phyloP scores from a whole-genome alignment of 2,113 vertebrate genomes.

The Plestiodon gilberti region DNA sequence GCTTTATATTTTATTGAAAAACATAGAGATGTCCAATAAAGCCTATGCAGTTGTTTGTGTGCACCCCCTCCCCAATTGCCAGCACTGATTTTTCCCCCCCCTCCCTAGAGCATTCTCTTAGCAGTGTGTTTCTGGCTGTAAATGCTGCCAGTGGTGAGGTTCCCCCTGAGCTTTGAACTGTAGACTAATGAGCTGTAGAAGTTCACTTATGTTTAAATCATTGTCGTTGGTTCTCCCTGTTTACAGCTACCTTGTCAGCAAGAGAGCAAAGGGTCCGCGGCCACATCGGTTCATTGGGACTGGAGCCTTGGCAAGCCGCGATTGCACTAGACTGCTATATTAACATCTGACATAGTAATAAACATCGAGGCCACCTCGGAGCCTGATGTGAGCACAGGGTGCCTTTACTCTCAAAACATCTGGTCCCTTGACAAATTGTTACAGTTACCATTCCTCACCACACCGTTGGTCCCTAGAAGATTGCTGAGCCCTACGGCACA shows the following conservation, averaged over 20 bases:
- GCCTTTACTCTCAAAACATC: conserved; percentile 68
- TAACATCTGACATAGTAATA: conserved; percentile 19
- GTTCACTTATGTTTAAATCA: conserved; percentile 50
- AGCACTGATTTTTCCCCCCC: neutral
- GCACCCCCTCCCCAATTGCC: neutral
- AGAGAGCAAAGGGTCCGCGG: neutral
- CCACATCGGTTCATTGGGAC: neutral
- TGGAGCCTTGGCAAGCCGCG: neutral
- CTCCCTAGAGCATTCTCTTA: neutral
- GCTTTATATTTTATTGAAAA: neutral
- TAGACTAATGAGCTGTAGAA: conserved; percentile 44
- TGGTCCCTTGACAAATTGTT: conserved; percentile 73
- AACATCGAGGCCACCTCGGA: conserved; percentile 39
- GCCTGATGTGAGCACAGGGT: conserved; percentile 45
- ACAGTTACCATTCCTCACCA: conserved; percentile 36
- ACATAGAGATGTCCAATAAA: neutral
- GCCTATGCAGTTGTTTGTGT: neutral
- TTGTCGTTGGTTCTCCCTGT: conserved; percentile 3
- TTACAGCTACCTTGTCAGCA: conserved; percentile 23
- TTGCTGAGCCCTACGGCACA: conserved; percentile 41
- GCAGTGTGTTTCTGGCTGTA: neutral
- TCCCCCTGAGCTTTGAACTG: neutral
- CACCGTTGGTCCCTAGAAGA: conserved; percentile 45
- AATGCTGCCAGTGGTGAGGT: neutral
- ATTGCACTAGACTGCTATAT: neutral